These are phyloP conservation scores for Standfussiana lucernea DNA, from an alignment of 2,888 invertebrate species.

Conservation along the genomic window DNA sequence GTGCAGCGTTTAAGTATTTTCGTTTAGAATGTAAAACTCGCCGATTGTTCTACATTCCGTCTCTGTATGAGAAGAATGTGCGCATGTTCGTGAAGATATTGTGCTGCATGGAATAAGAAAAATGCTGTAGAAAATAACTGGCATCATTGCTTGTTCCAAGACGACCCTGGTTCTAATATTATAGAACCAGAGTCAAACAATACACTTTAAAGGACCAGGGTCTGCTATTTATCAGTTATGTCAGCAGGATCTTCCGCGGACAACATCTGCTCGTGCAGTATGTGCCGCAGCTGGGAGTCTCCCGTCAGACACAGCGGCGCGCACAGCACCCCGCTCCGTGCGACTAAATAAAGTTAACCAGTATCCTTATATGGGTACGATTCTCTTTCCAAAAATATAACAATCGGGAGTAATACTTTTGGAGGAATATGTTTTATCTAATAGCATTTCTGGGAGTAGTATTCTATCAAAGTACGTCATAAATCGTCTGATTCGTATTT, in stretches of 20 bases:
- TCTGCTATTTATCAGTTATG: background rate
- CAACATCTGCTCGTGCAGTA: conserved; percentile 2
- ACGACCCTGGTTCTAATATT: background rate
- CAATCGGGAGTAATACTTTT: background rate
- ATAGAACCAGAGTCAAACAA: background rate
- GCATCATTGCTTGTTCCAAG: background rate
- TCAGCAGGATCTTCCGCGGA: background rate
- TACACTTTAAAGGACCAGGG: background rate
- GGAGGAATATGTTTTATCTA: background rate
- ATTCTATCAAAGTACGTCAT: background rate
- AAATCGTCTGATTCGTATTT: conserved; percentile 9
- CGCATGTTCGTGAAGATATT: conserved; percentile 5
- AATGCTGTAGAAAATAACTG: background rate
- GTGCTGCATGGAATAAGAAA: background rate
- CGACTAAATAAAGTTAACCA: background rate
- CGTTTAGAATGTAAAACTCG: conserved; percentile 48
- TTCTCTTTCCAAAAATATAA: background rate
- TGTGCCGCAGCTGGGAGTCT: conserved; percentile 19
- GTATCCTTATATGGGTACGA: background rate
- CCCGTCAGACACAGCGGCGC: conserved; percentile 18
- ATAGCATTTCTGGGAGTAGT: background rate
- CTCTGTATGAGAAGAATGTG: conserved; percentile 9
- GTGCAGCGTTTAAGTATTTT: conserved; percentile 44
- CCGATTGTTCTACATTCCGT: conserved; percentile 31
- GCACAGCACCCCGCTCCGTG: background rate